Evolutionary conservation across 2,888 invertebrate species (phyloP).

Genomic region (Pterostichus niger): DNA sequence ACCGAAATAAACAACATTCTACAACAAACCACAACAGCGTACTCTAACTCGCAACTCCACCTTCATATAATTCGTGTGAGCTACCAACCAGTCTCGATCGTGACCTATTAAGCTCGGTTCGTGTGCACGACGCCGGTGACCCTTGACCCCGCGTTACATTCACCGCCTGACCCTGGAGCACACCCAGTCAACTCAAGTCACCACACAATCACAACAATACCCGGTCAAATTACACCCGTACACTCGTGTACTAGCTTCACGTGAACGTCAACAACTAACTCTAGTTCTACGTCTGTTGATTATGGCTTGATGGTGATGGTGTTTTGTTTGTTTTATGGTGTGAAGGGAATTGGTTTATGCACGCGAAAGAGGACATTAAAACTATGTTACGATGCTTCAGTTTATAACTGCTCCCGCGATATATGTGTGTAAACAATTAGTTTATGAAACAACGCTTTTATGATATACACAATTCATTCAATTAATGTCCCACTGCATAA

Average conservation of each 20-base stretch:
- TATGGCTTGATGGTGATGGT: not conserved
- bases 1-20: conserved; percentile 7
- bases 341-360: conserved; percentile 18
- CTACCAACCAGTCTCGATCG: conserved; percentile 57
- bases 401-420: no score
- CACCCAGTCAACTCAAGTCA: conserved; percentile 15
- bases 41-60: not conserved
- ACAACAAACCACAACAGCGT: conserved; percentile 15
- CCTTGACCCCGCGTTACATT: conserved; percentile 64
- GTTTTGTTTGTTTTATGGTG: conserved; percentile 12
- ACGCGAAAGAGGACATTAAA: conserved; percentile 18
- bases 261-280: not conserved
- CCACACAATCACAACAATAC: conserved; percentile 36
- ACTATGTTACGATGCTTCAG: conserved; percentile 5
- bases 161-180: conserved; percentile 62
- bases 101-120: conserved; percentile 63
- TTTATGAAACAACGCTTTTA: no score
- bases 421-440: no score
- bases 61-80: conserved; percentile 17
- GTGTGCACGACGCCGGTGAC: conserved; percentile 63
- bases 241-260: not conserved
- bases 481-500: no score
- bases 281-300: conserved; percentile 12
- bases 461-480: no score
- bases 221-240: conserved; percentile 19